Evolutionary conservation across 2,797 vertebrate genomes (phyloP).

Genomic region (Chaetodon trifasciatus): DNA sequence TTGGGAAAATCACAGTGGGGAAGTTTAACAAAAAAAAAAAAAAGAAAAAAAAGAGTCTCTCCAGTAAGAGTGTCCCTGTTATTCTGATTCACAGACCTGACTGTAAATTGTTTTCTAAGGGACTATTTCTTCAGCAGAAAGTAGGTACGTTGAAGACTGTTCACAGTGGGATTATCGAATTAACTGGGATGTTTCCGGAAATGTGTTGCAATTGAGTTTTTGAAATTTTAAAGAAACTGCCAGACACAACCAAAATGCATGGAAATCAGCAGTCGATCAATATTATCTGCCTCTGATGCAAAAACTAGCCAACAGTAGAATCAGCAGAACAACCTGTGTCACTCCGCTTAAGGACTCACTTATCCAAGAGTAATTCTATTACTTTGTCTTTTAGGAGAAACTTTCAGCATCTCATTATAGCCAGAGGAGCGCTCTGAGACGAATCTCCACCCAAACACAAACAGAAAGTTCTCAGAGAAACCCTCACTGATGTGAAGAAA

Average conservation of each 20-base stretch:
- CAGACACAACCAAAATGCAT: background rate
- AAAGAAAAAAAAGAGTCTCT: background rate
- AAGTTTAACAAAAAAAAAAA: too few relatives aligned
- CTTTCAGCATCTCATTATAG: background rate
- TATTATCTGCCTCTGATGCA: background rate
- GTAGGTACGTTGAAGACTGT: background rate
- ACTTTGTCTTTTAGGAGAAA: slow-evolving; percentile 4
- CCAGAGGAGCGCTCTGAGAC: background rate
- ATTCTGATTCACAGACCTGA: background rate
- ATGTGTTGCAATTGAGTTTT: background rate
- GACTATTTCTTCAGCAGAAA: background rate
- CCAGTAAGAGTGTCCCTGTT: background rate
- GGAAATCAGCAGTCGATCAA: slow-evolving; percentile 9
- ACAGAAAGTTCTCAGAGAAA: background rate
- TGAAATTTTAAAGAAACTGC: background rate
- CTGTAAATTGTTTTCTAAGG: background rate
- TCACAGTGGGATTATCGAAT: background rate
- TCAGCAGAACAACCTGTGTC: slow-evolving; percentile 7
- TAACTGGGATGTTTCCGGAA: background rate
- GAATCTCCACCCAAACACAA: slow-evolving; percentile 11
- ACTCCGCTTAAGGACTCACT: slow-evolving; percentile 15
- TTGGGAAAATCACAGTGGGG: too few relatives aligned
- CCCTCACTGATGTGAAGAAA: background rate
- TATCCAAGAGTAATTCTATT: slow-evolving; percentile 6
- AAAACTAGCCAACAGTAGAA: slow-evolving; percentile 22